Conservation (phyloP, 2,888 invertebrate genomes). For the Acrobasis repandana region DNA sequence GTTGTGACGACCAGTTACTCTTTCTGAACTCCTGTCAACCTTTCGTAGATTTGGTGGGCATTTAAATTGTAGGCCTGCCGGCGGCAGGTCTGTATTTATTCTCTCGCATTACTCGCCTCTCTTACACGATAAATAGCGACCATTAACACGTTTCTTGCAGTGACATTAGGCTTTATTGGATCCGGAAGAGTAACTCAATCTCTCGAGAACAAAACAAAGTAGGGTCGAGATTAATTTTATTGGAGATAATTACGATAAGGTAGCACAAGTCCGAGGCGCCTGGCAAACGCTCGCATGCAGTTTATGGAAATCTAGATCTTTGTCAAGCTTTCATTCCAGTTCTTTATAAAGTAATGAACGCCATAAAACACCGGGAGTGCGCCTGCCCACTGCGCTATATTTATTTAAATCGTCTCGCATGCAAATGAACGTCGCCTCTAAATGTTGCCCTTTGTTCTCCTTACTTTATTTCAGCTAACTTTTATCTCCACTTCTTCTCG, state of each 20-base stretch:
- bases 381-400: constrained; percentile 46
- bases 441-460: constrained; percentile 52
- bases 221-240: constrained; percentile 50
- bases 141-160: constrained; percentile 71
- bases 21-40: too few relatives aligned
- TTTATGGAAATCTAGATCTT: constrained; percentile 34
- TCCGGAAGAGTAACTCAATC: constrained; percentile 60
- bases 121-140: constrained; percentile 59
- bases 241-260: constrained; percentile 26
- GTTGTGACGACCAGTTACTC: too few relatives aligned
- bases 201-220: constrained; percentile 49
- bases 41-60: too few relatives aligned
- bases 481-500: constrained; percentile 62
- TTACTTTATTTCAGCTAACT: constrained; percentile 45
- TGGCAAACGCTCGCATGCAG: constrained; percentile 31
- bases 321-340: constrained; percentile 33
- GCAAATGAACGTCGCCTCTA: constrained; percentile 56
- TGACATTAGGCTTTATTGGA: constrained; percentile 68
- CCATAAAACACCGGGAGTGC: constrained; percentile 41
- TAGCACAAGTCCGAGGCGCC: constrained; percentile 20
- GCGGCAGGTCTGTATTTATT: constrained; percentile 47
- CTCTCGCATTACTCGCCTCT: constrained; percentile 42
- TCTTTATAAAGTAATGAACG: constrained; percentile 42
- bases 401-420: constrained; percentile 55
- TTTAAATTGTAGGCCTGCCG: not conserved